Conservation (phyloP, 2,113 vertebrate genomes). For the Erythrocercus mccallii region DNA sequence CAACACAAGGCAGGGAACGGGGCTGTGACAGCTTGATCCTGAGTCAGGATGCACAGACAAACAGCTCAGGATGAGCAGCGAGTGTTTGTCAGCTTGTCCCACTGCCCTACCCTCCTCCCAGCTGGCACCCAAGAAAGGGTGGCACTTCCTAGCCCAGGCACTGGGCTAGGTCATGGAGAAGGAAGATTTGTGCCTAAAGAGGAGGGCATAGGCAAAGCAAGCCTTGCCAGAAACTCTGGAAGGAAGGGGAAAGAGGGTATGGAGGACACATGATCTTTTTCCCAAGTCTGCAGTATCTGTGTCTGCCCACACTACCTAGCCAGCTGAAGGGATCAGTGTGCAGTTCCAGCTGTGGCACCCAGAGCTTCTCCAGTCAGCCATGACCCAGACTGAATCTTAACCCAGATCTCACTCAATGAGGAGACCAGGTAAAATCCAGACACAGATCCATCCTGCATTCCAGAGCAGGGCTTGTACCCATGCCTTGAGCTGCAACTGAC, state of each 20-base stretch:
- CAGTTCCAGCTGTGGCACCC: neutral
- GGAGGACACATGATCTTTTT: neutral
- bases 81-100: neutral
- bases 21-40: neutral
- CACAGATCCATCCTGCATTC: neutral
- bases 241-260: too few relatives aligned
- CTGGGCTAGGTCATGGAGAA: neutral
- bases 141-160: neutral
- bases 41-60: neutral
- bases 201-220: neutral
- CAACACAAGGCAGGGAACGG: neutral
- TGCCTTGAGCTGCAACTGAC: neutral
- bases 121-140: neutral
- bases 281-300: neutral
- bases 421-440: neutral
- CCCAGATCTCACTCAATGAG: neutral
- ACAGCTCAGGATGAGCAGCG: neutral
- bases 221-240: neutral
- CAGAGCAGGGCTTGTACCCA: neutral
- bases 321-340: neutral
- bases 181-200: neutral
- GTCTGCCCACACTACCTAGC: fast-evolving
- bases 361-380: neutral
- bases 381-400: neutral
- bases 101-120: neutral